Conservation (phyloP, 1,140 invertebrate species). For the Oryzaephilus surinamensis region DNA sequence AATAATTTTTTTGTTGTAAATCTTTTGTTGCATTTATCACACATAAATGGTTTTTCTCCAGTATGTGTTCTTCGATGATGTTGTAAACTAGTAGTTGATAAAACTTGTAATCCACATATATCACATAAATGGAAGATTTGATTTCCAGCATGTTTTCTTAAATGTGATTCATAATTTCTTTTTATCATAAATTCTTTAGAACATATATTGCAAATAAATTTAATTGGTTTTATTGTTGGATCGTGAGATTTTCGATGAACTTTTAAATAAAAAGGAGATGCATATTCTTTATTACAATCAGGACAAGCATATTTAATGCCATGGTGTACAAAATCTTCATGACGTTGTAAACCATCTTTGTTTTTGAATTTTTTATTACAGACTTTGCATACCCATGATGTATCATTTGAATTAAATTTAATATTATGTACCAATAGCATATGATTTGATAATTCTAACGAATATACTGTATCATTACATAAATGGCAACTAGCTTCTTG, state of each 20-base stretch:
- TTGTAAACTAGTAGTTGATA: not conserved
- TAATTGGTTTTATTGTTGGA: not conserved
- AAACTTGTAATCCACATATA: slow-evolving; percentile 2
- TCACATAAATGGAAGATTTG: slow-evolving; percentile 1
- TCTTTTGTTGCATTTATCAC: slow-evolving; percentile 8
- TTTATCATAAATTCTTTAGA: not conserved
- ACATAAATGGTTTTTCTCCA: slow-evolving; percentile 8
- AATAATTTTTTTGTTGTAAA: slow-evolving; percentile 3
- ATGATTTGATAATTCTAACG: no score
- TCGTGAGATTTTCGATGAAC: not conserved
- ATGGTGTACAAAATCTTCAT: not conserved
- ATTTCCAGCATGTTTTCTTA: slow-evolving; percentile 4
- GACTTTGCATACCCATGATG: no score
- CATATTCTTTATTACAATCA: slow-evolving; percentile 4
- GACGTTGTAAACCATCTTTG: no score
- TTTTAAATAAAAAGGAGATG: not conserved
- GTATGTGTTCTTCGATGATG: slow-evolving; percentile 6
- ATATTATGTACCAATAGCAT: no score
- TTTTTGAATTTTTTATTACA: no score
- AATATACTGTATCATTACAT: no score
- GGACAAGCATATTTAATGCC: not conserved
- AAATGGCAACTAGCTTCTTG: no score
- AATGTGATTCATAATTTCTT: slow-evolving; percentile 45
- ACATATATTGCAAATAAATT: slow-evolving; percentile 2
- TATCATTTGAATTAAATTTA: no score